phyloP scores from a whole-genome alignment of 2,888 invertebrate genomes.

The Plebejus melissa region DNA sequence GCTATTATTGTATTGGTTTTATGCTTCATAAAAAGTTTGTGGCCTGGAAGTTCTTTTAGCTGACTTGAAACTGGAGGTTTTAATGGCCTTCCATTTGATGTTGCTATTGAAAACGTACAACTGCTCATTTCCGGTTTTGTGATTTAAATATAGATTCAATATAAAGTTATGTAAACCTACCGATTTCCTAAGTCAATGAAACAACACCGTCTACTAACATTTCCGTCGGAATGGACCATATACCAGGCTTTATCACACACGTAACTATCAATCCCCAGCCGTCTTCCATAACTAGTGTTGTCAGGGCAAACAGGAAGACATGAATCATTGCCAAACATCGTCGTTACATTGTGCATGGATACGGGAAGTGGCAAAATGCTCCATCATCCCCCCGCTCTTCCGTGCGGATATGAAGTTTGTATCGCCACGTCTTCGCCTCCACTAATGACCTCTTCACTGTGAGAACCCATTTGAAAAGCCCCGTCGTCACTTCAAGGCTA shows the following conservation, averaged over 20 bases:
- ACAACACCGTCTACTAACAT: background rate
- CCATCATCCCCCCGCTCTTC: constrained; percentile 45
- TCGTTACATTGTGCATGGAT: constrained; percentile 40
- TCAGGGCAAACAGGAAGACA: constrained; percentile 42
- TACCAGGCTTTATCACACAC: constrained; percentile 7
- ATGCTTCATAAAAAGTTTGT: constrained; percentile 23
- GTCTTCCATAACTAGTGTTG: constrained; percentile 36
- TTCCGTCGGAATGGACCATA: background rate
- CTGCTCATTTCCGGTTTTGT: too few species aligned
- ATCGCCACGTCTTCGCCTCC: constrained; percentile 39
- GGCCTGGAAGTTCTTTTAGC: constrained; percentile 4
- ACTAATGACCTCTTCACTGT: constrained; percentile 36
- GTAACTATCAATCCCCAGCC: constrained; percentile 38
- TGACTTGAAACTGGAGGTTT: constrained; percentile 8
- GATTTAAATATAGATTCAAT: background rate
- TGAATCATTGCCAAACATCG: constrained; percentile 44
- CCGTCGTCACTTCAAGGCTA: constrained; percentile 24
- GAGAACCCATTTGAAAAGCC: constrained; percentile 31
- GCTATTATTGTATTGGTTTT: constrained; percentile 27
- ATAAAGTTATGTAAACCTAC: background rate
- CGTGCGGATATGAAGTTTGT: constrained; percentile 45
- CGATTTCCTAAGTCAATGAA: background rate
- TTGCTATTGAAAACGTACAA: background rate
- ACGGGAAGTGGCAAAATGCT: constrained; percentile 44
- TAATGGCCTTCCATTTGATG: background rate